Evolutionary conservation across 2,888 invertebrate species (phyloP).

Genomic region (Arctia plantaginis): DNA sequence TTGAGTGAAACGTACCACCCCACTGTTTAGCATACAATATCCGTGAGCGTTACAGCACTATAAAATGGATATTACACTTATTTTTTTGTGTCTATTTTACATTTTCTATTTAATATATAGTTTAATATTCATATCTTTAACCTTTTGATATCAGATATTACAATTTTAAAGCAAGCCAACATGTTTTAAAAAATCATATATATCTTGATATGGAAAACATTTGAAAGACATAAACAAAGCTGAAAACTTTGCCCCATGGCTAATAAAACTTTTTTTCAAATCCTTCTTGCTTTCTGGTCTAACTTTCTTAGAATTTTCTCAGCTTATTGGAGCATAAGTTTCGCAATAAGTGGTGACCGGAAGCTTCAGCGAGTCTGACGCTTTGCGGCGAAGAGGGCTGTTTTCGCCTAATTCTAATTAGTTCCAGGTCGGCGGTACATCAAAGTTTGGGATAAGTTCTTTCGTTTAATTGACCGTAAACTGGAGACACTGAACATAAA

Average conservation of each 20-base stretch:
- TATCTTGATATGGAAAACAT: background rate
- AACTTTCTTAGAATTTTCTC: slow-evolving; percentile 53
- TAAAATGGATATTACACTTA: no score
- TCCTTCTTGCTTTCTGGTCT: slow-evolving; percentile 20
- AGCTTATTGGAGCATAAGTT: slow-evolving; percentile 57
- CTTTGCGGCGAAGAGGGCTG: slow-evolving; percentile 56
- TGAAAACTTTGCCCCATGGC: slow-evolving; percentile 37
- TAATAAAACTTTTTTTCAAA: slow-evolving; percentile 51
- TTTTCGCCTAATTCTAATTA: slow-evolving; percentile 80
- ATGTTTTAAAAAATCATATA: background rate
- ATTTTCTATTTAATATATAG: background rate
- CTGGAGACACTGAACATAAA: slow-evolving; percentile 61
- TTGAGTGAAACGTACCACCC: no score
- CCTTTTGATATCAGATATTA: no score
- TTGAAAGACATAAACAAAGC: slow-evolving; percentile 29
- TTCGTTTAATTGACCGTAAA: slow-evolving; percentile 81
- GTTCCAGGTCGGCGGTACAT: slow-evolving; percentile 77
- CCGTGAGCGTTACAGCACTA: background rate
- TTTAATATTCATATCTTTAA: no score
- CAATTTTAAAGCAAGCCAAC: background rate
- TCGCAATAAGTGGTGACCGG: slow-evolving; percentile 56
- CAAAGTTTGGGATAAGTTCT: slow-evolving; percentile 76
- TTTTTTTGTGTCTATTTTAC: background rate
- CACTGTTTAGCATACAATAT: background rate
- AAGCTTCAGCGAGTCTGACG: slow-evolving; percentile 35